phyloP scores from a whole-genome alignment of 30 jellyfish, hydroid and myxozoan genomes.

The Pseudorhiza aurosa region DNA sequence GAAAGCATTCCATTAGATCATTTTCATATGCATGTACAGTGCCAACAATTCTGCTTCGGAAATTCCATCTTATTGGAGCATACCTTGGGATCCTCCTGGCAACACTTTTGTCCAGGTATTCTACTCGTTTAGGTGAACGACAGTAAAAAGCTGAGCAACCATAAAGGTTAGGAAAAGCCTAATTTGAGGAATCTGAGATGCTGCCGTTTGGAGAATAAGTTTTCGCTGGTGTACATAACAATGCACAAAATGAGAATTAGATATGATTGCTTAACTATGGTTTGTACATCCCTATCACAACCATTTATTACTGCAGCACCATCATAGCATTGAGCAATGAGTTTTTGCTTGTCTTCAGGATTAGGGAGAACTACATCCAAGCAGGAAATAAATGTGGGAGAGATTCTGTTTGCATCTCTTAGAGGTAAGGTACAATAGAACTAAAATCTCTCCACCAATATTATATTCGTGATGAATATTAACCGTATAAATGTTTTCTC shows the following conservation, averaged over 20 bases:
- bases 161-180: slow-evolving; percentile 17
- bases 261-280: slow-evolving; percentile 7
- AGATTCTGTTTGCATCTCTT: slow-evolving; percentile 28
- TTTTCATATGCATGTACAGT: slow-evolving; percentile 10
- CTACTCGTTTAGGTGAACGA: slow-evolving; percentile 42
- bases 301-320: slow-evolving; percentile 56
- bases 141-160: slow-evolving; percentile 36
- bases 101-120: slow-evolving; percentile 32
- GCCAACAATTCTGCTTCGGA: slow-evolving; percentile 51
- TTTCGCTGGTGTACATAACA: slow-evolving; percentile 63
- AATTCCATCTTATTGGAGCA: slow-evolving; percentile 57
- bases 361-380: slow-evolving; percentile 37
- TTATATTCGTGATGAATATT: slow-evolving; percentile 7
- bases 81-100: slow-evolving; percentile 37
- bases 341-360: slow-evolving; percentile 9
- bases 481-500: too few relatives aligned
- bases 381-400: slow-evolving; percentile 9
- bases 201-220: slow-evolving; percentile 36
- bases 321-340: slow-evolving; percentile 45
- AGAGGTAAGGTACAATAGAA: slow-evolving; percentile 23
- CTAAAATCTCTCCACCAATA: slow-evolving; percentile 42
- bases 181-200: slow-evolving; percentile 4
- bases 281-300: slow-evolving; percentile 25
- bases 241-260: slow-evolving; percentile 49
- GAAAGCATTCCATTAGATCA: slow-evolving; percentile 44